Conservation (phyloP, 2,888 invertebrate species). For the Macropis europaea region DNA sequence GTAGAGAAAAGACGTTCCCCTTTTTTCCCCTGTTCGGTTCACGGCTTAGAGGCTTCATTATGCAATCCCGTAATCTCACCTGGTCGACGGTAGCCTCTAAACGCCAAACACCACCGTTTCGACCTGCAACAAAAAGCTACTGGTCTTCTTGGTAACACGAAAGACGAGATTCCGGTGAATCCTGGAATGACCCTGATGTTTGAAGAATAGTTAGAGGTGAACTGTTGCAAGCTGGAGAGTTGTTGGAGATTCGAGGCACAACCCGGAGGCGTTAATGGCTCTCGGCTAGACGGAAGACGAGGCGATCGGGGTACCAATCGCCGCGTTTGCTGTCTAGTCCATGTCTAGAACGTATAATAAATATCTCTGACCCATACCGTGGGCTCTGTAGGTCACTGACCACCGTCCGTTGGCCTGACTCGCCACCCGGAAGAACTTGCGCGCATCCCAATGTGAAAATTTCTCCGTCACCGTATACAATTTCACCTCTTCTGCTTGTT, state of each 20-base stretch:
- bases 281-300: slow-evolving; percentile 50
- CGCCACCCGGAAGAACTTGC: slow-evolving; percentile 58
- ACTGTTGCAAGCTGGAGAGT: neutral
- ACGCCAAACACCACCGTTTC: neutral
- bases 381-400: slow-evolving; percentile 73
- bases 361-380: slow-evolving; percentile 69
- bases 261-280: slow-evolving; percentile 33
- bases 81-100: slow-evolving; percentile 11
- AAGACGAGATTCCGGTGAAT: neutral
- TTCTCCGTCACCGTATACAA: slow-evolving; percentile 22
- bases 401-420: slow-evolving; percentile 63
- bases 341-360: slow-evolving; percentile 75
- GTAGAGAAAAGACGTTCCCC: slow-evolving; percentile 46
- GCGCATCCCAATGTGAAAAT: slow-evolving; percentile 55
- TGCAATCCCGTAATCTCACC: slow-evolving; percentile 43
- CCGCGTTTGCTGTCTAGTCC: slow-evolving; percentile 72
- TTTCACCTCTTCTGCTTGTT: neutral
- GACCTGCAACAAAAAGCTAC: neutral
- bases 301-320: slow-evolving; percentile 66
- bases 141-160: neutral
- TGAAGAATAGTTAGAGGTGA: neutral
- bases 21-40: slow-evolving; percentile 28
- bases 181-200: neutral
- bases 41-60: slow-evolving; percentile 44
- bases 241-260: slow-evolving; percentile 32